These are phyloP conservation scores for Neopelma chrysocephalum DNA, from an alignment of 2,797 vertebrate genomes.

Conservation along the genomic window DNA sequence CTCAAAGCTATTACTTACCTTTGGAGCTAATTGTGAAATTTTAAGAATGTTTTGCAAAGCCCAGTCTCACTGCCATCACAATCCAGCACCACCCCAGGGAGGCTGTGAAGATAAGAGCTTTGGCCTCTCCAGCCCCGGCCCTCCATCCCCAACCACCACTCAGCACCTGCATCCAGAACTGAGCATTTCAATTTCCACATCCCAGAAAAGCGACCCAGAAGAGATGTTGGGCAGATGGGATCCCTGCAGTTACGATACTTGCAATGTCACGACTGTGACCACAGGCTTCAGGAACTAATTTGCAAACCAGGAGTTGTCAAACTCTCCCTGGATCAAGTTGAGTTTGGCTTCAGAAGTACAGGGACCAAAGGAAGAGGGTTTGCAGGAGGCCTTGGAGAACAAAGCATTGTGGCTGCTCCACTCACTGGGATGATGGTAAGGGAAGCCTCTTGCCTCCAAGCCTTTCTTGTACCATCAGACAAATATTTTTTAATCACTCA, in stretches of 20 bases:
- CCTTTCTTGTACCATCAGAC: background rate
- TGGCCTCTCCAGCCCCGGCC: background rate
- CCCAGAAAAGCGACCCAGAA: background rate
- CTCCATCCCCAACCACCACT: background rate
- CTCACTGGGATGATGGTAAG: background rate
- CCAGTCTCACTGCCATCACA: background rate
- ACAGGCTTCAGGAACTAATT: background rate
- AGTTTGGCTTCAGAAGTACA: background rate
- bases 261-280: background rate
- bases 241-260: rapidly evolving
- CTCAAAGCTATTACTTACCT: background rate
- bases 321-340: background rate
- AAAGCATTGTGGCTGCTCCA: background rate
- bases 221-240: rapidly evolving
- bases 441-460: background rate
- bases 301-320: background rate
- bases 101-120: background rate
- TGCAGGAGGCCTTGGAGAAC: background rate
- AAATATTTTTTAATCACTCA: background rate
- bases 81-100: background rate
- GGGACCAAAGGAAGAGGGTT: background rate
- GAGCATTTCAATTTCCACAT: background rate
- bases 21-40: background rate
- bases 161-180: background rate
- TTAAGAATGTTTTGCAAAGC: background rate